Percentiles rank a stretch among this genome's conserved stretches.
These are phyloP conservation scores for Campoplex nolae DNA, from an alignment of 2,888 invertebrate genomes.

Conservation along the genomic window DNA sequence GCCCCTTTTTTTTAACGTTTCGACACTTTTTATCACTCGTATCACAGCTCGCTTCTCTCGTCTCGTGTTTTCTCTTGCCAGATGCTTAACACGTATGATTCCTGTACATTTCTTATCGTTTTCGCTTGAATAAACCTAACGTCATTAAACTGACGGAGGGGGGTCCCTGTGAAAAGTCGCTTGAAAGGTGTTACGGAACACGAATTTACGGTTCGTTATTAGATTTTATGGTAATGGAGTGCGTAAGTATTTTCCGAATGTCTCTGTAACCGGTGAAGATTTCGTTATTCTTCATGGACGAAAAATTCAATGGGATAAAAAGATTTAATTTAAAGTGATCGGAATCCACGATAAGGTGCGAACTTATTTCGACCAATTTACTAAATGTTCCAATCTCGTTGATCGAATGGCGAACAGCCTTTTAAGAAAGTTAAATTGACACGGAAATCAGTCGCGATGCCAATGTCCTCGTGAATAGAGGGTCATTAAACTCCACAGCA, in stretches of 20 bases:
- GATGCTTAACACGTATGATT: neutral
- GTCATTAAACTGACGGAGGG: neutral
- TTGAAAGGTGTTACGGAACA: neutral
- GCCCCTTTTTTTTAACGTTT: neutral
- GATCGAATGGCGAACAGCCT: neutral
- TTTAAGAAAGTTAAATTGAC: neutral
- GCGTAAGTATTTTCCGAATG: neutral
- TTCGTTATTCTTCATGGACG: neutral
- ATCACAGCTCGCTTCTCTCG: neutral
- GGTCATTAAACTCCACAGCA: neutral
- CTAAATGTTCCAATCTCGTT: neutral
- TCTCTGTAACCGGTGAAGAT: neutral
- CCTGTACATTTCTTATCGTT: neutral
- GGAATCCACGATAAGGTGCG: neutral
- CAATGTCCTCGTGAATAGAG: neutral
- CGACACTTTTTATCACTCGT: neutral
- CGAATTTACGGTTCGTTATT: neutral
- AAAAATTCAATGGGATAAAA: neutral
- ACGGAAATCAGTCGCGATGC: neutral
- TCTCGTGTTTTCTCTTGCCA: constrained; percentile 10
- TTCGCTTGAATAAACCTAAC: neutral
- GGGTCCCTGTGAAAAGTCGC: neutral
- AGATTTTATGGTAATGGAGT: neutral
- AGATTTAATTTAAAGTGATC: neutral
- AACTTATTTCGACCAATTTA: neutral